Evolutionary conservation across 2,888 invertebrate species (phyloP).

Genomic region (Aradus depressus): DNA sequence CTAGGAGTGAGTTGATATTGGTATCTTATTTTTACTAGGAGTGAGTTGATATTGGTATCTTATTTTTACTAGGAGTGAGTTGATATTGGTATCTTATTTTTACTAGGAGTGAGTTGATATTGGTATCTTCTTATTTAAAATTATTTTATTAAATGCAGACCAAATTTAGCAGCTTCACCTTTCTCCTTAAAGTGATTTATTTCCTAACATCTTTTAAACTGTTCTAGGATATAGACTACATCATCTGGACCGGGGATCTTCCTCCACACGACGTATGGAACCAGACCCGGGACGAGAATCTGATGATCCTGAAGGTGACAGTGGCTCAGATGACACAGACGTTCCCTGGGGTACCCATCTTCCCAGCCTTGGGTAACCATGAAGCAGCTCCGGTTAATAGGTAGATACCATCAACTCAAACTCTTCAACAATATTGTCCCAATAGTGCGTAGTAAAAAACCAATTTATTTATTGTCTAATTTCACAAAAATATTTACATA

Average conservation of each 20-base stretch:
- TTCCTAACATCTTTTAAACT: too few relatives aligned
- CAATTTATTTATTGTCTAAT: not conserved
- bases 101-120: too few relatives aligned
- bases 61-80: too few relatives aligned
- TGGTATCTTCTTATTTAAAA: too few relatives aligned
- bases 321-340: slow-evolving; percentile 72
- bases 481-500: too few relatives aligned
- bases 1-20: too few relatives aligned
- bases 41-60: too few relatives aligned
- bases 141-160: too few relatives aligned
- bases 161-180: too few relatives aligned
- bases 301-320: slow-evolving; percentile 73
- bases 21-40: too few relatives aligned
- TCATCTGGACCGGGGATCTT: slow-evolving; percentile 92
- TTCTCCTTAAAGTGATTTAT: too few relatives aligned
- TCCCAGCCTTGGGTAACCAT: slow-evolving; percentile 91
- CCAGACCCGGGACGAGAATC: slow-evolving; percentile 77
- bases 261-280: slow-evolving; percentile 95
- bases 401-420: slow-evolving; percentile 38
- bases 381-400: slow-evolving; percentile 92
- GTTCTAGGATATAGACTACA: slow-evolving; percentile 76
- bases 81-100: too few relatives aligned
- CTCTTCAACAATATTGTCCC: not conserved
- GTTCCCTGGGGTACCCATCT: slow-evolving; percentile 86
- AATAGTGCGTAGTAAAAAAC: not conserved